These are phyloP conservation scores for Neolamprologus brichardi DNA, from an alignment of 2,113 vertebrate genomes.

Conservation along the genomic window DNA sequence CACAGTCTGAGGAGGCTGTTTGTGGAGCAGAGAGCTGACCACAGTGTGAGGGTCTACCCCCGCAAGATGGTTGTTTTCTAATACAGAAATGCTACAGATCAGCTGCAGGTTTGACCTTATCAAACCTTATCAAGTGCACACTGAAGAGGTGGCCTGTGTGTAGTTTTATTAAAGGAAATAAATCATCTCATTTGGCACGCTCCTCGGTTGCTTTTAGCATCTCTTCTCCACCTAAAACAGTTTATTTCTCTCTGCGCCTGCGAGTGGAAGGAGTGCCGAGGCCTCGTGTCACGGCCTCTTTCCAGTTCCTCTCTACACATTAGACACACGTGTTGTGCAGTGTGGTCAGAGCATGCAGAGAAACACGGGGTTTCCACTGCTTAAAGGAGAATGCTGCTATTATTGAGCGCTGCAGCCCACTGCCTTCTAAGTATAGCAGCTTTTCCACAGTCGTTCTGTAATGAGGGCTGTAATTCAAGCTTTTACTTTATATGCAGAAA, in stretches of 20 bases:
- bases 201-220: background rate
- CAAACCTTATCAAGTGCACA: background rate
- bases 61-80: background rate
- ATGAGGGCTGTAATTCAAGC: background rate
- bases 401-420: slow-evolving; percentile 5
- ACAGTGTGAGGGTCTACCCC: background rate
- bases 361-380: slow-evolving; percentile 44
- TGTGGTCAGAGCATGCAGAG: slow-evolving; percentile 39
- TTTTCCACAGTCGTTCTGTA: background rate
- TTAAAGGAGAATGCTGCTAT: background rate
- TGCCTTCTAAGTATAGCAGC: background rate
- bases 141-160: background rate
- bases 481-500: background rate
- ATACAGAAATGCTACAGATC: background rate
- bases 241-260: background rate
- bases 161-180: background rate
- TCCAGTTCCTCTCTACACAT: slow-evolving; percentile 7
- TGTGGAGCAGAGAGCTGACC: background rate
- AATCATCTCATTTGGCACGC: background rate
- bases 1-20: background rate
- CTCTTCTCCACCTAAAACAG: background rate
- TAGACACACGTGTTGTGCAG: slow-evolving; percentile 2
- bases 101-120: background rate
- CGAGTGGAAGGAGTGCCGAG: slow-evolving; percentile 4
- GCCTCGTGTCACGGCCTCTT: slow-evolving; percentile 10